Evolutionary conservation across 1,140 invertebrate species (phyloP).

Genomic region (Lasioglossum albipes): DNA sequence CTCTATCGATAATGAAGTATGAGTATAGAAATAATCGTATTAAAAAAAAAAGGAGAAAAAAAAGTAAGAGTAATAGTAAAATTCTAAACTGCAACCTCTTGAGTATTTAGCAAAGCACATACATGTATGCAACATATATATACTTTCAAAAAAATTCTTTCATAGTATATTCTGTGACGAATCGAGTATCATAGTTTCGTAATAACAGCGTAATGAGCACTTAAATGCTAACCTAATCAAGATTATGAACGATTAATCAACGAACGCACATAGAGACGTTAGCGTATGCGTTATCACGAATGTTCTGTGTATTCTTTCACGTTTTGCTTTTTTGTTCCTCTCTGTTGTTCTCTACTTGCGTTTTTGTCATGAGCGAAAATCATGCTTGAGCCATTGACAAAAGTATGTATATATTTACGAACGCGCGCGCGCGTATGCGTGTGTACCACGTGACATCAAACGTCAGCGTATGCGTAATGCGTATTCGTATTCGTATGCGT

Average conservation of each 20-base stretch:
- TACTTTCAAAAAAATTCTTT: slow-evolving; percentile 32
- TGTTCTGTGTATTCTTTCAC: slow-evolving; percentile 19
- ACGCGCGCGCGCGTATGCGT: slow-evolving; percentile 3
- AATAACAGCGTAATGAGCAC: slow-evolving; percentile 55
- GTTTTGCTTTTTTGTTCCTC: neutral
- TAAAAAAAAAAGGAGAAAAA: slow-evolving; percentile 26
- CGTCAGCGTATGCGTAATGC: slow-evolving; percentile 36
- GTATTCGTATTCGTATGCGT: too few relatives aligned
- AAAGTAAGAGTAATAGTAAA: slow-evolving; percentile 34
- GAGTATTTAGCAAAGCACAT: slow-evolving; percentile 72
- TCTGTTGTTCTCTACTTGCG: slow-evolving; percentile 21
- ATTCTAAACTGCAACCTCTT: slow-evolving; percentile 67
- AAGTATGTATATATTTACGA: slow-evolving; percentile 35
- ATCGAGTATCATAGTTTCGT: slow-evolving; percentile 50
- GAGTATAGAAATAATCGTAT: slow-evolving; percentile 41
- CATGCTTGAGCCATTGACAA: slow-evolving; percentile 50
- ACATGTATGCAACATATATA: slow-evolving; percentile 46
- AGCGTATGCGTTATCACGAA: slow-evolving; percentile 32
- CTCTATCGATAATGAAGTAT: slow-evolving; percentile 36
- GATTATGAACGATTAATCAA: slow-evolving; percentile 57
- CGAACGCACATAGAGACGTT: slow-evolving; percentile 18
- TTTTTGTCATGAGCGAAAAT: slow-evolving; percentile 39
- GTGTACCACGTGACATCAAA: slow-evolving; percentile 40
- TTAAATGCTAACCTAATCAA: slow-evolving; percentile 62
- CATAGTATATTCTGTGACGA: slow-evolving; percentile 49